Evolutionary conservation across 2,888 invertebrate species (phyloP).

Genomic region (Ichneumoninae sp.): DNA sequence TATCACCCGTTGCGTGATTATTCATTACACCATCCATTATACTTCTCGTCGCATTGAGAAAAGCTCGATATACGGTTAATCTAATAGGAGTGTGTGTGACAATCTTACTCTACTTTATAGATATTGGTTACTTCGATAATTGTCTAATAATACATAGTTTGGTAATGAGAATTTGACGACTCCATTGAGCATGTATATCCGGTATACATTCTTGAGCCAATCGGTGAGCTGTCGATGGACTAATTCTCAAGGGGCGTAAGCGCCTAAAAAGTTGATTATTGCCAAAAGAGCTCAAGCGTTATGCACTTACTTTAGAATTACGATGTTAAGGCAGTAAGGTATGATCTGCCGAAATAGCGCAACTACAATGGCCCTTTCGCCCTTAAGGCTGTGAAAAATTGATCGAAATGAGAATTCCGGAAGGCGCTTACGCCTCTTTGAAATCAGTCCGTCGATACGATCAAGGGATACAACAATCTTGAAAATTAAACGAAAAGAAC

Average conservation of each 20-base stretch:
- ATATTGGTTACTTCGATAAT: not conserved
- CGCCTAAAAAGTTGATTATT: not conserved
- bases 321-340: not conserved
- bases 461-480: not conserved
- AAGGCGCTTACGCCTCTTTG: not conserved
- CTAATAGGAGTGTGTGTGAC: conserved; percentile 22
- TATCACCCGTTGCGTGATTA: conserved; percentile 38
- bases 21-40: conserved; percentile 12
- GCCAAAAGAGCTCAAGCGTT: not conserved
- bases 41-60: conserved; percentile 1
- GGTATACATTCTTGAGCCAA: conserved; percentile 72
- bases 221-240: conserved; percentile 42
- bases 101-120: conserved; percentile 2
- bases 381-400: not conserved
- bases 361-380: not conserved
- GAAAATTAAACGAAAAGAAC: not conserved
- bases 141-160: conserved; percentile 8
- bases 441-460: not conserved
- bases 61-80: conserved; percentile 50
- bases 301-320: not conserved
- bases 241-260: conserved; percentile 1
- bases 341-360: not conserved
- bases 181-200: conserved; percentile 72
- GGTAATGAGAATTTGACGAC: conserved; percentile 33
- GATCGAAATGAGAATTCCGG: not conserved